Conservation (phyloP, 2,113 vertebrate species). For the Gambusia affinis region DNA sequence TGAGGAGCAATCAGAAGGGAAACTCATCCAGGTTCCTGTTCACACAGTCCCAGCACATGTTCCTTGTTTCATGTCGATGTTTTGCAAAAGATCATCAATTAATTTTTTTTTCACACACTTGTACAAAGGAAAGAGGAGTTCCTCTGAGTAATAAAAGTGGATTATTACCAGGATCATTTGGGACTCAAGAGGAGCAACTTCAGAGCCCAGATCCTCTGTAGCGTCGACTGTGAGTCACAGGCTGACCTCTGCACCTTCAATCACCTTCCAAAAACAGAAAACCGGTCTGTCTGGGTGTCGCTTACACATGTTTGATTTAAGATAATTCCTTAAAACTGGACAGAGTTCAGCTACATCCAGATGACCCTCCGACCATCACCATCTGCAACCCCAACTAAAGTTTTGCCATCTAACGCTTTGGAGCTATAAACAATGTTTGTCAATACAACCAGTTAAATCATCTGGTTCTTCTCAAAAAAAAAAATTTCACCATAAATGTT, state of each 20-base stretch:
- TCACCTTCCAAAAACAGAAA: too few species aligned
- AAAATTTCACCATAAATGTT: background rate
- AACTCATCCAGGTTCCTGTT: constrained; percentile 40
- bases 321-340: background rate
- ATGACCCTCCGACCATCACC: background rate
- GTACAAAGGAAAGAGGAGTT: constrained; percentile 38
- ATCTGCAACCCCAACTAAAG: constrained; percentile 30
- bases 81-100: constrained; percentile 11
- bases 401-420: constrained; percentile 19
- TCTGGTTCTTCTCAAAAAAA: constrained; percentile 21
- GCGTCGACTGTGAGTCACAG: constrained; percentile 35
- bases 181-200: constrained; percentile 45
- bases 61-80: background rate
- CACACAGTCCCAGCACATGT: constrained; percentile 40
- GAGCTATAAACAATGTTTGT: constrained; percentile 5
- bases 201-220: constrained; percentile 15
- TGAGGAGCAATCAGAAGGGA: constrained; percentile 38
- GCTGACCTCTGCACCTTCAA: background rate
- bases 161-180: constrained; percentile 54
- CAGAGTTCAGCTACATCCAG: background rate
- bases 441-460: constrained; percentile 21
- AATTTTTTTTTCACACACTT: constrained; percentile 39
- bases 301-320: background rate
- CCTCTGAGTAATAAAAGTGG: constrained; percentile 54
- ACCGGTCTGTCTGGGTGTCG: too few species aligned